Base-by-base conservation (phyloP, 2,113 vertebrate genomes). In the Oreochromis tanganicae region DNA sequence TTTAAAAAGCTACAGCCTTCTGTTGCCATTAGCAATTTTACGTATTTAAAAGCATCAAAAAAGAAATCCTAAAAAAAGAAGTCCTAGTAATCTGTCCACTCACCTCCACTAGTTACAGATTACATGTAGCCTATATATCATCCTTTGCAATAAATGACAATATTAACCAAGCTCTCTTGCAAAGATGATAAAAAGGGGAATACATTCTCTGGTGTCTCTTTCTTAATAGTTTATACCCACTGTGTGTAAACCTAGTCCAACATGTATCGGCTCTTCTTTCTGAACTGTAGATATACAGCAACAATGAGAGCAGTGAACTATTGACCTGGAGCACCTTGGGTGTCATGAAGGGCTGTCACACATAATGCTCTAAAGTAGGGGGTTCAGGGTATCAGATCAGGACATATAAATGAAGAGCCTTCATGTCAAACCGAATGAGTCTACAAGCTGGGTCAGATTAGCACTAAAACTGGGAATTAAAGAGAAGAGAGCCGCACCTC, bases 41-140 rank as follows among this genome's bases (percentile, higher is more conserved):
- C 0, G 0, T 41, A 43, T 41, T 41, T 43, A 41, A 41, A 21
- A 2, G 1, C 27, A 27, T 27, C 24, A 38, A 27, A 27, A 27
- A 27, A 27, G 27, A 27, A 27, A 27, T 27, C 27, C 27, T 27
- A 27, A 27, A 27, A 27, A 27, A 27, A 27, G 27, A 27, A 27
- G 27, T 27, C 27, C 27, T 27, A 27, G 27, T 27, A 27, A 27
- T 27, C 27, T 27, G 27, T 27, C 27, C 27, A 27, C 27, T 27
- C 27, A 27, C 27, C 27, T 27, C 27, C 27, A 27, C 27, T 27
- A 27, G 27, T 27, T 27, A 27, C 27, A 27, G 27, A 27, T 27
- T 27, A 27, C 27, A 27, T 27, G 27, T 27, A 27, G 27, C 27
- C 27, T 27, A 4, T 27, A 27, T 27, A 27, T 27, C 27, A 27